These are phyloP conservation scores for Alviniconcha strummeri DNA, from an alignment of 2,888 invertebrate species.

Conservation along the genomic window DNA sequence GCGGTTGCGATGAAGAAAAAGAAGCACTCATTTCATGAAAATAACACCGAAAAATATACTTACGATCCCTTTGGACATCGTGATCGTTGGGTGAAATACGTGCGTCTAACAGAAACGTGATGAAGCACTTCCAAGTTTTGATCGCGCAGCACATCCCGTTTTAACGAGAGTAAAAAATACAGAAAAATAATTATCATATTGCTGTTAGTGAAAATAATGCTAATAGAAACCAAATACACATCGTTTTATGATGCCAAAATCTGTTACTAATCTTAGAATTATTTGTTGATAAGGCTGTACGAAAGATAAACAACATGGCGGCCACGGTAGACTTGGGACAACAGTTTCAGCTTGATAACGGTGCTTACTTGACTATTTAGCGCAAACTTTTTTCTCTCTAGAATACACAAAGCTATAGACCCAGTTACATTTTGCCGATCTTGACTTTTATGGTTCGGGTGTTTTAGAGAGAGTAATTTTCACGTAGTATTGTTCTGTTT, in stretches of 20 bases:
- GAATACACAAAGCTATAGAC: no score
- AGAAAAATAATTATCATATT: not conserved
- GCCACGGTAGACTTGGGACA: conserved; percentile 28
- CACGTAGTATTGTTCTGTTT: no score
- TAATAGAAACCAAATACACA: not conserved
- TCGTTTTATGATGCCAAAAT: not conserved
- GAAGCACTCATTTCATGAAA: not conserved
- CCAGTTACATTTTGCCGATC: no score
- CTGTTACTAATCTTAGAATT: not conserved
- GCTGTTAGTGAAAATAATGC: no score
- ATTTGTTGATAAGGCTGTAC: conserved; percentile 9
- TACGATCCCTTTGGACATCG: conserved; percentile 19
- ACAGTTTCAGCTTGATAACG: conserved; percentile 15
- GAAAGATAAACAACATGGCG: conserved; percentile 43
- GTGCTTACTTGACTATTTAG: not conserved
- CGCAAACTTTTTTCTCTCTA: no score
- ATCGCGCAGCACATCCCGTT: conserved; percentile 34
- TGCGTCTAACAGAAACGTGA: conserved; percentile 12
- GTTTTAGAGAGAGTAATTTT: no score
- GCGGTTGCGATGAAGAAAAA: conserved; percentile 9
- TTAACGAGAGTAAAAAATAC: conserved; percentile 21
- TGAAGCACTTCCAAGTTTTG: conserved; percentile 36
- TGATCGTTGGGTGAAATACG: not conserved
- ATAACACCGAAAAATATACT: not conserved
- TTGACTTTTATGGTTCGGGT: no score